Base-by-base conservation (phyloP, 2,113 vertebrate genomes). In the Cyprinodon variegatus region DNA sequence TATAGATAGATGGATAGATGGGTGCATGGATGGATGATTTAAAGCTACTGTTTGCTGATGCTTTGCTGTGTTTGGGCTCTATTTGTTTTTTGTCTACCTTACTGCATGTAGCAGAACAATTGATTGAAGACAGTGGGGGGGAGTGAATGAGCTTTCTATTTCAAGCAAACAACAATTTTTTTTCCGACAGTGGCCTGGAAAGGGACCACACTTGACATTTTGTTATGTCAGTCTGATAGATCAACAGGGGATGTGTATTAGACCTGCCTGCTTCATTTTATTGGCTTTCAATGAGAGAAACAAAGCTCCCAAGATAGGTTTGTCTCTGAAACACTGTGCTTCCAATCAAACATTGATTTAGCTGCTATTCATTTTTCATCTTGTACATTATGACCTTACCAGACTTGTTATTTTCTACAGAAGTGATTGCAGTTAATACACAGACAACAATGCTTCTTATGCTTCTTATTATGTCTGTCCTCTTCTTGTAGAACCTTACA, bases 201-300 rank as follows among this genome's bases (percentile, higher is more conserved):
- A 70, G 66, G 43, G 64, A 13, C 76, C 71, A 61, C 48, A 63
- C 43, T 68, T 86, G 84, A 61, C 74, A 88, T 86, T 87, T 88
- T 10, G 36, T 72, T 85, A 79, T 82, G 80, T 86, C 82, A 76
- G 64, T 59, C 11, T 67, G 78, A 88, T 78, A 46, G 68, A 79
- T 78, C 77, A 78, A 79, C 50, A 20, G 75, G 76, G 61, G 76
- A 82, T 60, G n/a, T 78, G 63, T 67, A 69, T 61, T 57, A 74
- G 53, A 63, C 72, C 65, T 77, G 72, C 60, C 73, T n/a, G 37
- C 61, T 74, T 72, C 53, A n/a, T 77, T 71, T 67, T 38, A 3
- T 68, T 60, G 61, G 46, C 46, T 53, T 74, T 86, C 77, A 76
- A 41, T 48, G 77, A 73, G 60, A 70, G 48, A 22, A 85, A 17